A percentile compares a stretch with the other conserved stretches of the same genome.
phyloP scores from a whole-genome alignment of 2,888 invertebrate genomes.

The Celastrina argiolus region DNA sequence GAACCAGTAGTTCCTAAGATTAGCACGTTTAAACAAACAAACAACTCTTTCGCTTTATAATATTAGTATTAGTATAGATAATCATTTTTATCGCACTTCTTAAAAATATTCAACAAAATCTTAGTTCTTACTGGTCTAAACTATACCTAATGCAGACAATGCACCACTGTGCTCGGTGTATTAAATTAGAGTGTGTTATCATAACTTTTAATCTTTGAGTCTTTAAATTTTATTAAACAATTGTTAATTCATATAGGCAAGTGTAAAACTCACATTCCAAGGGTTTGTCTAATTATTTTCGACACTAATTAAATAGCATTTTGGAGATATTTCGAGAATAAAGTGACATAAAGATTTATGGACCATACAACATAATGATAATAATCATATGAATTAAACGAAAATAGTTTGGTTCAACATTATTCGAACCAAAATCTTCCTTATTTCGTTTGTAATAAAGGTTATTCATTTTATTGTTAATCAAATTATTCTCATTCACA shows the following conservation, averaged over 20 bases:
- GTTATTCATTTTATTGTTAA: neutral
- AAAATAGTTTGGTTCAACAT: neutral
- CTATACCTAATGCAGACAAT: too few species aligned
- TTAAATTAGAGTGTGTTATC: neutral
- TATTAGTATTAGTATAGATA: too few species aligned
- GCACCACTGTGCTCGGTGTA: neutral
- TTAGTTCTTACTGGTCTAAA: too few species aligned
- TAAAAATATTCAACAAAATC: too few species aligned
- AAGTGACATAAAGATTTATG: constrained; percentile 11
- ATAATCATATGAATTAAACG: constrained; percentile 3
- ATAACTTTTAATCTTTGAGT: neutral
- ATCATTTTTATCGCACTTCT: too few species aligned
- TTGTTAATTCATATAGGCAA: neutral
- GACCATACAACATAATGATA: neutral
- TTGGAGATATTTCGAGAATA: neutral
- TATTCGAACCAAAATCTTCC: neutral
- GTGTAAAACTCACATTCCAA: neutral
- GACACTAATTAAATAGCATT: neutral
- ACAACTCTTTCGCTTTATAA: too few species aligned
- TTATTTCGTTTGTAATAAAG: neutral
- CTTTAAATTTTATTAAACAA: neutral
- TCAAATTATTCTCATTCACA: neutral
- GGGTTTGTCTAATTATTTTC: neutral
- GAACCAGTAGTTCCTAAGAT: too few species aligned
- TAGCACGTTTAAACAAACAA: too few species aligned